These are phyloP conservation scores for Anagyrus pseudococci DNA, from an alignment of 2,888 invertebrate genomes.

Conservation along the genomic window DNA sequence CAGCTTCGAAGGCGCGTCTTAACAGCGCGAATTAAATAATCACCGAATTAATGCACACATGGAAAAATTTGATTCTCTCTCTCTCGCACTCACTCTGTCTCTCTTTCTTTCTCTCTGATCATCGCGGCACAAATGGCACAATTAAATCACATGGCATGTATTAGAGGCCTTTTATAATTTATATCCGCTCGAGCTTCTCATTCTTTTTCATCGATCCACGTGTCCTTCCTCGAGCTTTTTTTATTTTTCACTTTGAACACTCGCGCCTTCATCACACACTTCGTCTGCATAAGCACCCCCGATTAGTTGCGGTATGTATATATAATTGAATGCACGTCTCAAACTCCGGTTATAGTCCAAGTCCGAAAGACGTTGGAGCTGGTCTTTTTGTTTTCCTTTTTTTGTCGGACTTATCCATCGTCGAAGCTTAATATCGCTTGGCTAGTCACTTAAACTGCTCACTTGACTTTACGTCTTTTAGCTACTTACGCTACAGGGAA, in stretches of 20 bases:
- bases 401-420: no score
- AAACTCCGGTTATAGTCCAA: no score
- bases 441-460: not conserved
- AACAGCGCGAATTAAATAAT: slow-evolving; percentile 2
- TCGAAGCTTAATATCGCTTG: not conserved
- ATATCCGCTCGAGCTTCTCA: no score
- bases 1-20: not conserved
- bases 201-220: not conserved
- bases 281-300: no score
- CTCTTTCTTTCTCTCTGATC: no score
- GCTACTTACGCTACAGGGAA: slow-evolving; percentile 15
- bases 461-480: not conserved
- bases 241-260: not conserved
- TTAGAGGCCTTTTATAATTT: slow-evolving; percentile 40
- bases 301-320: no score
- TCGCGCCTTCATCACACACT: no score
- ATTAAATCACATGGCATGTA: slow-evolving; percentile 51
- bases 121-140: slow-evolving; percentile 55
- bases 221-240: not conserved
- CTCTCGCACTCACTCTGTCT: no score
- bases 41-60: not conserved
- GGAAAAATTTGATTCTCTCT: slow-evolving; percentile 33
- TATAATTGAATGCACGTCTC: no score
- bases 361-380: no score
- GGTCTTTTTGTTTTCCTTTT: no score